These are phyloP conservation scores for Puma concolor DNA, from an alignment of 2,113 vertebrate genomes.

Conservation along the genomic window DNA sequence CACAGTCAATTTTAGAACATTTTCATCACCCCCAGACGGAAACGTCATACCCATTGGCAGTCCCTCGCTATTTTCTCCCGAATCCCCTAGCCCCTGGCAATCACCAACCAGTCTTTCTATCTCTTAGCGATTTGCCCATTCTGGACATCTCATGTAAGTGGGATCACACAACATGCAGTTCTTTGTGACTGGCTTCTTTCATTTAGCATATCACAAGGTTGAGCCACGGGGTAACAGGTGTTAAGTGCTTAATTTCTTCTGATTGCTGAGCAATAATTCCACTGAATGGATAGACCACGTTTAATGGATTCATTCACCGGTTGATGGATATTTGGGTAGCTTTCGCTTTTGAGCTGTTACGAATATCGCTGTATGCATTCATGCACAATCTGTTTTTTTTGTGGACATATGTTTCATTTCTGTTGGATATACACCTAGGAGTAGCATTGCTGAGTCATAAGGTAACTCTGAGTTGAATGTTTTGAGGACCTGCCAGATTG, in stretches of 20 bases:
- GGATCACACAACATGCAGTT: rapidly evolving
- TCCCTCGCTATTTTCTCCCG: not conserved
- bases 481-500: not conserved
- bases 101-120: not conserved
- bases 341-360: not conserved
- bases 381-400: not conserved
- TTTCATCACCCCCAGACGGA: not conserved
- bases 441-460: not conserved
- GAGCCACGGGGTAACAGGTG: rapidly evolving
- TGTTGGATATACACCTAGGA: not conserved
- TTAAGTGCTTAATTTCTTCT: not conserved
- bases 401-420: not conserved
- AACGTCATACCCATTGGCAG: not conserved
- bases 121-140: not conserved
- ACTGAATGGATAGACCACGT: not conserved
- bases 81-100: not conserved
- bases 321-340: not conserved
- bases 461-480: not conserved
- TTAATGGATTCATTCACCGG: not conserved
- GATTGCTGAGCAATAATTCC: not conserved
- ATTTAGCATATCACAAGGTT: not conserved
- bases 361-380: not conserved
- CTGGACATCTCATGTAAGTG: not conserved
- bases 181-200: not conserved
- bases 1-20: not conserved